Evolutionary conservation across 2,797 vertebrate species (phyloP).

Genomic region (Hippopotamyrus pictus): DNA sequence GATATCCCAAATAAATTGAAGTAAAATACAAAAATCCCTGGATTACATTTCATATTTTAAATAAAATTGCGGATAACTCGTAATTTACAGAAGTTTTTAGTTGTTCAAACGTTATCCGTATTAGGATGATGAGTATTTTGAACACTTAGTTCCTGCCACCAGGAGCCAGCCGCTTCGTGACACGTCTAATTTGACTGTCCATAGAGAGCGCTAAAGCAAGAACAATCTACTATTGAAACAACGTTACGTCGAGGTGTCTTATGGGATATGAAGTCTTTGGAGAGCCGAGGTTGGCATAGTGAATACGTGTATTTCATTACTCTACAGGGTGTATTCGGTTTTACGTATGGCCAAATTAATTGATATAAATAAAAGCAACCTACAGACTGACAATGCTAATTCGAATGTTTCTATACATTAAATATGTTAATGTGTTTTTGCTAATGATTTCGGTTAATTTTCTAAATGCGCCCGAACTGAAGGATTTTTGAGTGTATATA

Average conservation of each 20-base stretch:
- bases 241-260: background rate
- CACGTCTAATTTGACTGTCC: background rate
- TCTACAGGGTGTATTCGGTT: background rate
- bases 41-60: conserved; percentile 11
- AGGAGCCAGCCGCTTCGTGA: background rate
- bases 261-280: conserved; percentile 4
- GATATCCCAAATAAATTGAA: background rate
- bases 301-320: background rate
- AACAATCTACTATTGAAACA: background rate
- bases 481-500: background rate
- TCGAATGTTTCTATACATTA: background rate
- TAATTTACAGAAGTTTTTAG: background rate
- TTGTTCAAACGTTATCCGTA: background rate
- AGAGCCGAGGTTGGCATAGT: background rate
- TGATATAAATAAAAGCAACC: background rate
- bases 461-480: background rate
- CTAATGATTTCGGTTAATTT: background rate
- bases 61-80: background rate
- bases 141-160: background rate
- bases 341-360: background rate
- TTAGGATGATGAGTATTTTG: background rate
- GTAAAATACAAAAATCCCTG: background rate
- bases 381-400: background rate
- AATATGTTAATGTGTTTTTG: background rate
- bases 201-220: background rate